Evolutionary conservation across 2,888 invertebrate genomes (phyloP).

Genomic region (Cloeon dipterum): DNA sequence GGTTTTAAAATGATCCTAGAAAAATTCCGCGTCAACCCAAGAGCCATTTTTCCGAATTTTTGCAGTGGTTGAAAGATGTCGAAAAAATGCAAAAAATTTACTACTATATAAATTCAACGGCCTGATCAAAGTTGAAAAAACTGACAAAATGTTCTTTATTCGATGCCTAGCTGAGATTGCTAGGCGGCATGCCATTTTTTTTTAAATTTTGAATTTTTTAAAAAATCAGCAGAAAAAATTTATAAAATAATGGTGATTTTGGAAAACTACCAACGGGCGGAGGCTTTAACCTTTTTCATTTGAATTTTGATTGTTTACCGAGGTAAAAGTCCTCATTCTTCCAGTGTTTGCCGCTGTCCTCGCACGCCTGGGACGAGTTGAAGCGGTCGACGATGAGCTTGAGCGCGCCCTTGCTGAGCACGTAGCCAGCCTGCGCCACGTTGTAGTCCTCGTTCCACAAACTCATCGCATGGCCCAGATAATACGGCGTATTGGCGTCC

Average conservation of each 20-base stretch:
- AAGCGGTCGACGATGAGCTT: constrained; percentile 18
- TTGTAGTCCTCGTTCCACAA: constrained; percentile 30
- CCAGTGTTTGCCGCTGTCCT: constrained; percentile 23
- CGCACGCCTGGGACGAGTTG: constrained; percentile 19
- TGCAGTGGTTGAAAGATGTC: too few species aligned
- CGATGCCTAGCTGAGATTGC: too few species aligned
- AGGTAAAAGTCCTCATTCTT: constrained; percentile 33
- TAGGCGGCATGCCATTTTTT: too few species aligned
- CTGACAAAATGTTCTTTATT: too few species aligned
- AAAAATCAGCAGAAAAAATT: too few species aligned
- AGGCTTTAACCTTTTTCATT: background rate
- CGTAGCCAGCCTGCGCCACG: constrained; percentile 27
- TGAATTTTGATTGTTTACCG: constrained; percentile 19
- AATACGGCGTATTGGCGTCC: constrained; percentile 20
- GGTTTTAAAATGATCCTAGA: too few species aligned
- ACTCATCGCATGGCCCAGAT: constrained; percentile 27
- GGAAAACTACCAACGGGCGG: background rate
- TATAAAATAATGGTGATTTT: background rate
- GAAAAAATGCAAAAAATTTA: too few species aligned
- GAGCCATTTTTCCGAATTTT: too few species aligned
- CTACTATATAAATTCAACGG: too few species aligned
- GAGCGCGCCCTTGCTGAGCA: constrained; percentile 25
- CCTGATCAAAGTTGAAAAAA: too few species aligned
- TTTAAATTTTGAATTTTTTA: too few species aligned
- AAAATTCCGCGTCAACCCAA: too few species aligned